Evolutionary conservation across 2,113 vertebrate species (phyloP), one percentile per base, ranked within the genome.

Genomic region (Hoplias malabaricus): DNA sequence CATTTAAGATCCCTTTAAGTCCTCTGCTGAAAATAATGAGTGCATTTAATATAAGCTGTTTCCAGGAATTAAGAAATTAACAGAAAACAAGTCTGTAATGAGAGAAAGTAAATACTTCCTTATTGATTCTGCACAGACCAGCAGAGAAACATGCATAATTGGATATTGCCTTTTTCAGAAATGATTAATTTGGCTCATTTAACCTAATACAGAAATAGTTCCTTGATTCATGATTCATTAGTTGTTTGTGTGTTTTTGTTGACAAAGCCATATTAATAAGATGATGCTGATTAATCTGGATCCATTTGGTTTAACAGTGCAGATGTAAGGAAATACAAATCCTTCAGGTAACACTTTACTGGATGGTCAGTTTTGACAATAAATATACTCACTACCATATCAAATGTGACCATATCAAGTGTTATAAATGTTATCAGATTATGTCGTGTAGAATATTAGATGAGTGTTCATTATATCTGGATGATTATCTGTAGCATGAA

Each of bases 41-140:
- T 38, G 23, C n/a, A 25, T 54, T 71, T 70, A 29, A 43, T 13
- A 6, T 21, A 19, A 14, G 31, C 19, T 4, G 23, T 13, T 63
- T 27, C 27, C 21, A 61, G 40, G 8, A 12, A 62, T 61, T 71
- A 38, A 40, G 33, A 40, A 38, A 65, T 50, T 10, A 23, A 29
- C 69, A 8, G n/a, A 70, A 69, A 40, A 78, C 56, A 63, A 40
- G 29, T 29, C 7, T 34, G 6, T 74, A 50, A n/a, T 53, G 54
- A 56, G 21, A 38, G 40, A 4, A 19, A 25, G 10, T 1, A 21
- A 61, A 12, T 48, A 12, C 12, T 38, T 7, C n/a, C 19, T 50
- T 38, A 75, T 53, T 38, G 73, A 27, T 54, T 65, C 5, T 40
- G 14, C 43, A 59, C 38, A 59, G 1, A 10, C 21, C 48, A 9